Evolutionary conservation across 2,797 vertebrate species (phyloP).

Genomic region (Melanotaenia nigrans): DNA sequence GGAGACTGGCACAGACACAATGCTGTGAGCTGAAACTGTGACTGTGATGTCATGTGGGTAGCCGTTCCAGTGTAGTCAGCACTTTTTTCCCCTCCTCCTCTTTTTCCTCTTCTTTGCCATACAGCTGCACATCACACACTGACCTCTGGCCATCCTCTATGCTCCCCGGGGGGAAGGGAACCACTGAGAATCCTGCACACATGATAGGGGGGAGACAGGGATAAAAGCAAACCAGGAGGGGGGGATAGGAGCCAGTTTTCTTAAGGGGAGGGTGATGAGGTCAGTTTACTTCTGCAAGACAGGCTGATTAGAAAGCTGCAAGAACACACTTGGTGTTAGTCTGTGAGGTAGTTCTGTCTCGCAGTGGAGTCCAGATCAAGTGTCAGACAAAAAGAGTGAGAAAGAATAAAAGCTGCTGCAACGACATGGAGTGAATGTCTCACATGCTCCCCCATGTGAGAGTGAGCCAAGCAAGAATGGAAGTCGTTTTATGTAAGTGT

Average conservation of each 20-base stretch:
- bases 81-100: conserved; percentile 50
- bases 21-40: conserved; percentile 64
- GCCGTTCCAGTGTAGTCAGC: conserved; percentile 70
- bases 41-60: conserved; percentile 72
- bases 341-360: conserved; percentile 11
- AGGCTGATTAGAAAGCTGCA: conserved; percentile 27
- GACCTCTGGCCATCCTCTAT: conserved; percentile 68
- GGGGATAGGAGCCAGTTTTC: conserved; percentile 3
- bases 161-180: conserved; percentile 29
- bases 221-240: conserved; percentile 2
- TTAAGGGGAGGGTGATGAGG: conserved; percentile 7
- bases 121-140: conserved; percentile 71
- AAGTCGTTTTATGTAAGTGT: conserved; percentile 80
- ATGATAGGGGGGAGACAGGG: conserved; percentile 34
- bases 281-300: conserved; percentile 32
- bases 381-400: conserved; percentile 44
- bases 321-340: conserved; percentile 10
- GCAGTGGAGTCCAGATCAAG: conserved; percentile 25
- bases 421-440: conserved; percentile 51
- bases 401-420: conserved; percentile 42
- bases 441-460: conserved; percentile 79
- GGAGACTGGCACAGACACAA: conserved; percentile 60
- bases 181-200: conserved; percentile 25
- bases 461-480: conserved; percentile 40
- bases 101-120: conserved; percentile 34